A percentile compares a stretch with the other conserved stretches of the same genome.
Evolutionary conservation across 2,797 vertebrate genomes (phyloP).

Genomic region (Notolepis coatsorum): DNA sequence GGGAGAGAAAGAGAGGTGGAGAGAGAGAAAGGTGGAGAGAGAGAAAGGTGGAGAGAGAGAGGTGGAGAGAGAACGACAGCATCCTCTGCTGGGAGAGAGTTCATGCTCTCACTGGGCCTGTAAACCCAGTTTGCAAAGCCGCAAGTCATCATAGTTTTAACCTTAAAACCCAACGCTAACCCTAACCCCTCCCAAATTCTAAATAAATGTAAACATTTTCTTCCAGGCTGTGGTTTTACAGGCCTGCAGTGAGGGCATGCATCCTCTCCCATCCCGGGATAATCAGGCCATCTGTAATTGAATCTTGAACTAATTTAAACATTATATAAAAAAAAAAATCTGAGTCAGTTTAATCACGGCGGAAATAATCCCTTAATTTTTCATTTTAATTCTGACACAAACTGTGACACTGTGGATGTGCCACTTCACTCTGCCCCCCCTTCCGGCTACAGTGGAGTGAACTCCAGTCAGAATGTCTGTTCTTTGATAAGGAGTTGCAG

Average conservation of each 20-base stretch:
- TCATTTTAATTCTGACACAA: constrained; percentile 6
- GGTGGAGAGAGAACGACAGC: neutral
- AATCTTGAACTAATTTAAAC: neutral
- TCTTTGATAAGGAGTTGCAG: constrained; percentile 30
- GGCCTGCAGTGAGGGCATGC: no score
- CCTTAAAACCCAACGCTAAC: no score
- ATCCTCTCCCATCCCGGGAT: no score
- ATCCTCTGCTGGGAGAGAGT: no score
- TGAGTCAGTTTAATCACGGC: neutral
- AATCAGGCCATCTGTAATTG: neutral
- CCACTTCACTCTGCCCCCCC: neutral
- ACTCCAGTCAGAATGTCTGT: neutral
- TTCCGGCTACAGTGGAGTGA: constrained; percentile 17
- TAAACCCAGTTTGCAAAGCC: constrained; percentile 3
- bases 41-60: no score
- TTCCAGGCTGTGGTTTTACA: no score
- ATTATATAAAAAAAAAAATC: no score
- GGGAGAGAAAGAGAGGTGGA: neutral
- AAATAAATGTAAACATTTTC: no score
- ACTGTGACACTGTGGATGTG: neutral
- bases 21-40: no score
- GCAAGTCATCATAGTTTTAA: no score
- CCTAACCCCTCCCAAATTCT: no score
- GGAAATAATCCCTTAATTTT: constrained; percentile 9
- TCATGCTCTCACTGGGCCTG: no score